Evolutionary conservation across 2,888 invertebrate genomes (phyloP).

Genomic region (Spilarctia lutea): DNA sequence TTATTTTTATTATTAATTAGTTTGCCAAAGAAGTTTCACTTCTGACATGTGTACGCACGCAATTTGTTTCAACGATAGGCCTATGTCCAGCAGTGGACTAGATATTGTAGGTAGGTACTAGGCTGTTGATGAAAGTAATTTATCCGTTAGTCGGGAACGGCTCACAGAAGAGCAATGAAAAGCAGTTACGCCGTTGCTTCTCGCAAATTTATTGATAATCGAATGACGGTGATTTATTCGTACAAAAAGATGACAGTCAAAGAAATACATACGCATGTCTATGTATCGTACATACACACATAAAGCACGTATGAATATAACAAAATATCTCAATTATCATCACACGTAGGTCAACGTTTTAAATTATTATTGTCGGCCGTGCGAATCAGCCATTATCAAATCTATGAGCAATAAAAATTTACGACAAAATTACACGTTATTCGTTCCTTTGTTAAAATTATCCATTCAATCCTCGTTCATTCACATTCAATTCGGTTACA

Average conservation of each 20-base stretch:
- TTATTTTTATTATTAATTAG: too few species aligned
- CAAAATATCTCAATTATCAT: slow-evolving; percentile 35
- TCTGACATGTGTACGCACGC: too few species aligned
- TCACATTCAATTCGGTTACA: slow-evolving; percentile 43
- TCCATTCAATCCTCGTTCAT: slow-evolving; percentile 45
- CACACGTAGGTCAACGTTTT: slow-evolving; percentile 15
- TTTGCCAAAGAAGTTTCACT: too few species aligned
- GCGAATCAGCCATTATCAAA: slow-evolving; percentile 34
- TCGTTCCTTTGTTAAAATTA: slow-evolving; percentile 34
- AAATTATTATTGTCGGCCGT: slow-evolving; percentile 27
- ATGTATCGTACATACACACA: background rate
- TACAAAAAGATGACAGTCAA: background rate
- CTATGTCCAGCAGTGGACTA: too few species aligned
- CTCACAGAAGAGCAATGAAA: too few species aligned
- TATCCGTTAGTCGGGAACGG: too few species aligned
- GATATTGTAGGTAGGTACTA: too few species aligned
- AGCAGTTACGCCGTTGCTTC: too few species aligned
- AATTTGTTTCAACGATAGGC: too few species aligned
- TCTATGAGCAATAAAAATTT: slow-evolving; percentile 37
- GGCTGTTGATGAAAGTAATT: too few species aligned
- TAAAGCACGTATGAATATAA: slow-evolving; percentile 7
- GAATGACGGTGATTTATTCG: too few species aligned
- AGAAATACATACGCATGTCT: background rate
- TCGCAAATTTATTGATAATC: too few species aligned
- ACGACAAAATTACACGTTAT: slow-evolving; percentile 42